Evolutionary conservation across 2,888 invertebrate species (phyloP).

Genomic region (Microctonus hyperodae): DNA sequence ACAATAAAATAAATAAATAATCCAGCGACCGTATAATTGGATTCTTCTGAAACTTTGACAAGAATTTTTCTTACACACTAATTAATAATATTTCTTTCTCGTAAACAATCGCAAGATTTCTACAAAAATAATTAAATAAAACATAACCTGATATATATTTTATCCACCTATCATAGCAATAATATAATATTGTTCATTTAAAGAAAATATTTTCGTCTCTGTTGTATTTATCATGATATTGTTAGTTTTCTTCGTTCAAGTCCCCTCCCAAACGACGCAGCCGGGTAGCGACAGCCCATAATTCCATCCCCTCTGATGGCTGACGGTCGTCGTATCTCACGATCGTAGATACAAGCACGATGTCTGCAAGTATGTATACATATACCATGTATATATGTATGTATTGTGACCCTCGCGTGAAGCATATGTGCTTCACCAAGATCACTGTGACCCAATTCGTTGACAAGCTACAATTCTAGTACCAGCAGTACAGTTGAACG

Average conservation of each 20-base stretch:
- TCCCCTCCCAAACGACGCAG: constrained; percentile 17
- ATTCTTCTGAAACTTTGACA: constrained; percentile 42
- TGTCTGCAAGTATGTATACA: constrained; percentile 33
- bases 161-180: too few species aligned
- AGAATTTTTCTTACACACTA: not conserved
- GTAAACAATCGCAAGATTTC: too few species aligned
- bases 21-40: constrained; percentile 63
- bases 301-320: constrained; percentile 43
- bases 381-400: not conserved
- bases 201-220: not conserved
- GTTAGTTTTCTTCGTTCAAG: not conserved
- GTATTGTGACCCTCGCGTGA: constrained; percentile 30
- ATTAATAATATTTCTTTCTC: too few species aligned
- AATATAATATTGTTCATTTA: not conserved
- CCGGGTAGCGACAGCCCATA: constrained; percentile 42
- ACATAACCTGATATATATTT: too few species aligned
- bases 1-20: too few species aligned
- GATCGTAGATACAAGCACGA: constrained; percentile 49
- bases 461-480: constrained; percentile 41
- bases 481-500: not conserved
- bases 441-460: constrained; percentile 53
- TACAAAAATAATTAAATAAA: too few species aligned
- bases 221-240: not conserved
- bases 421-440: constrained; percentile 37
- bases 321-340: constrained; percentile 52